These are phyloP conservation scores for Penaeus chinensis DNA, from an alignment of 1,140 invertebrate species.

Conservation along the genomic window DNA sequence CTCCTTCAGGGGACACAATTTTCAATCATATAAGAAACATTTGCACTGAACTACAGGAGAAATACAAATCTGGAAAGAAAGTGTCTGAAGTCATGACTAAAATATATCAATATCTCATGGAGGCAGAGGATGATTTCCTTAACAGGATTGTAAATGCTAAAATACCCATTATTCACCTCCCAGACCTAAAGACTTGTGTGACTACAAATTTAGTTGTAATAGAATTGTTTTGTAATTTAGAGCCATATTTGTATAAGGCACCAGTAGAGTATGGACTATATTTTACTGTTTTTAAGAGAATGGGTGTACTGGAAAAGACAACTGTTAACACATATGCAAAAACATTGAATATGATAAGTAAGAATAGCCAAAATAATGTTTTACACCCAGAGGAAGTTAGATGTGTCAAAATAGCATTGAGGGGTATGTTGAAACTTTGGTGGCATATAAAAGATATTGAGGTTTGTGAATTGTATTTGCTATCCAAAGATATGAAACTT, in stretches of 20 bases:
- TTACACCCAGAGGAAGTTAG: not conserved
- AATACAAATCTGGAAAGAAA: no score
- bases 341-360: not conserved
- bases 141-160: no score
- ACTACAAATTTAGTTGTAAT: not conserved
- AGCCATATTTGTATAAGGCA: conserved; percentile 3
- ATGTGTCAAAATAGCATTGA: not conserved
- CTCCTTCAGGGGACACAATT: no score
- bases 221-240: not conserved
- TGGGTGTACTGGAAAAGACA: not conserved
- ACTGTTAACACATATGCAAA: not conserved
- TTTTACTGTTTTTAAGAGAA: not conserved
- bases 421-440: not conserved
- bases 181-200: not conserved
- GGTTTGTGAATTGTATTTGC: conserved; percentile 23
- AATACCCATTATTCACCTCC: not conserved
- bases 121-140: no score
- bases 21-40: no score
- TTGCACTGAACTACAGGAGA: no score
- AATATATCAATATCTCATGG: no score
- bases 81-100: no score
- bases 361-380: no score
- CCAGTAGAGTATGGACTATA: not conserved
- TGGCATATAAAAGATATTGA: not conserved
- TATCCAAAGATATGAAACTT: not conserved